Conservation (phyloP, 2,113 vertebrate genomes). For the Neolamprologus devosi region DNA sequence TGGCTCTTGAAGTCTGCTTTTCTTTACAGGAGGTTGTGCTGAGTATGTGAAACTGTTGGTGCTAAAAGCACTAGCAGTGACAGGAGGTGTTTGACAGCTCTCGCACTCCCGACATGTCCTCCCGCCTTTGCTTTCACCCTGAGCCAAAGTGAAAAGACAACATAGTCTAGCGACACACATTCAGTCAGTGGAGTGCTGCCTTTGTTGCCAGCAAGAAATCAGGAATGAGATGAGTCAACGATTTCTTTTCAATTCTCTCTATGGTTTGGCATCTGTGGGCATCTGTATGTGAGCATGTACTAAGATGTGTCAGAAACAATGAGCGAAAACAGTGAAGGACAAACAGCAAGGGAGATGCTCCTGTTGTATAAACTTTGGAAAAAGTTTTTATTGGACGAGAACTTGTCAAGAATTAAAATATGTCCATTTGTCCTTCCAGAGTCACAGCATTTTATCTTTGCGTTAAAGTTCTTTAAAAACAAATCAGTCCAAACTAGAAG, state of each 20-base stretch:
- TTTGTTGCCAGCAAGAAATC: conserved; percentile 25
- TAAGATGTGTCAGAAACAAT: not conserved
- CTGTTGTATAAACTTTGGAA: not conserved
- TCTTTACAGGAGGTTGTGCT: not conserved
- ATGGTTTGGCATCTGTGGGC: not conserved
- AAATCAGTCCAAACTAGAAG: not conserved
- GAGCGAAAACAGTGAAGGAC: not conserved
- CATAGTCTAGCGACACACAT: conserved; percentile 7
- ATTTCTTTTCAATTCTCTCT: conserved; percentile 11
- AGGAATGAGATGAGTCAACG: conserved; percentile 39
- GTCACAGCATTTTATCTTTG: not conserved
- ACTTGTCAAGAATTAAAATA: not conserved
- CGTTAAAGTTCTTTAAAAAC: not conserved
- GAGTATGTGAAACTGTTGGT: not conserved
- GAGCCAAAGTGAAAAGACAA: conserved; percentile 46
- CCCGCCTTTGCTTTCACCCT: conserved; percentile 11
- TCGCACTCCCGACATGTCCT: not conserved
- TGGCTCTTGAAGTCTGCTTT: not conserved
- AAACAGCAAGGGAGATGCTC: not conserved
- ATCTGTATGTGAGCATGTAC: not conserved
- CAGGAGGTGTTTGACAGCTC: conserved; percentile 13
- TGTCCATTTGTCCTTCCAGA: not conserved
- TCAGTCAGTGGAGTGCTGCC: conserved; percentile 9
- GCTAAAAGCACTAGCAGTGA: conserved; percentile 17
- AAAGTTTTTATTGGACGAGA: not conserved